Conservation (phyloP, 2,797 vertebrate species). For the Channa striata region DNA sequence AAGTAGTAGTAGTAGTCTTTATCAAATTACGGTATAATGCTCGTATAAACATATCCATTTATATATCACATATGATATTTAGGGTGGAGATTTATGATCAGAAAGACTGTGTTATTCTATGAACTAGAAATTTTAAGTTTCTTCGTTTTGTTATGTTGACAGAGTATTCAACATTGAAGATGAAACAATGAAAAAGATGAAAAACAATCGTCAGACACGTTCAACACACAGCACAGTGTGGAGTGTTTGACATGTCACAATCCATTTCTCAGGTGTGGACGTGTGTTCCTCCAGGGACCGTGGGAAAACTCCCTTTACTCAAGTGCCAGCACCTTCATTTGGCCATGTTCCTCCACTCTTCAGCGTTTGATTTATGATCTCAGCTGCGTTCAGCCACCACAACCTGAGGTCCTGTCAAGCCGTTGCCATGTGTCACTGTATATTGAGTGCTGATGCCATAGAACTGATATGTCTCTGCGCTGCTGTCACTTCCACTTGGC, state of each 20-base stretch:
- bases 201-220: background rate
- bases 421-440: background rate
- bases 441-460: background rate
- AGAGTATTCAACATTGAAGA: too few species aligned
- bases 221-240: background rate
- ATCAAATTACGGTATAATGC: too few species aligned
- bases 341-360: background rate
- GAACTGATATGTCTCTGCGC: conserved; percentile 14
- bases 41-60: too few species aligned
- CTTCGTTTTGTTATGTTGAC: too few species aligned
- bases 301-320: background rate
- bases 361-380: conserved; percentile 26
- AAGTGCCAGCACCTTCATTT: conserved; percentile 10
- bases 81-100: too few species aligned
- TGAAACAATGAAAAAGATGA: too few species aligned
- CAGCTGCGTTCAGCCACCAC: conserved; percentile 1
- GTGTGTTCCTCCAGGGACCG: background rate
- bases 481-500: conserved; percentile 1
- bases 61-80: too few species aligned
- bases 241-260: background rate
- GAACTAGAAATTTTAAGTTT: too few species aligned
- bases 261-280: background rate
- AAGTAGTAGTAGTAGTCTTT: too few species aligned
- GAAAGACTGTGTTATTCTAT: too few species aligned
- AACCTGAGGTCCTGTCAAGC: conserved; percentile 14